Conservation (phyloP, 2,888 invertebrate genomes). For the Xylota sylvarum region DNA sequence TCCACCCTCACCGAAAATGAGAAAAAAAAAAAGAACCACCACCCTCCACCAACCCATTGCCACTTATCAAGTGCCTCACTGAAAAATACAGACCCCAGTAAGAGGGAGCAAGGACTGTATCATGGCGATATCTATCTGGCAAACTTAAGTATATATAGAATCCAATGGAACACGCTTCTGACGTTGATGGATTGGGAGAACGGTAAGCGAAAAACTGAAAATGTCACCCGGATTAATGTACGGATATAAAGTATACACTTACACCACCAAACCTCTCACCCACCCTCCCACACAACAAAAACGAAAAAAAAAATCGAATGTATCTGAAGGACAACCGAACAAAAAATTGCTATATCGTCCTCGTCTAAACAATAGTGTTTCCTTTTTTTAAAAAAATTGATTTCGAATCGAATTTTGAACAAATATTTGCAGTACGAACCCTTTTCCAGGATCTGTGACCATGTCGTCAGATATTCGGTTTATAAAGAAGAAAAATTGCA, state of each 20-base stretch:
- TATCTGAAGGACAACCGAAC: slow-evolving; percentile 66
- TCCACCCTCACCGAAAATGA: slow-evolving; percentile 61
- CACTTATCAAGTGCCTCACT: slow-evolving; percentile 75
- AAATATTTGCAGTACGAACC: slow-evolving; percentile 39
- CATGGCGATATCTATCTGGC: slow-evolving; percentile 73
- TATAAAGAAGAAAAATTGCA: slow-evolving; percentile 24
- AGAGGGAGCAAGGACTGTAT: slow-evolving; percentile 55
- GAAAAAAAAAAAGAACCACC: not conserved
- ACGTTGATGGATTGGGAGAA: slow-evolving; percentile 81
- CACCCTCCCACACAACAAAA: slow-evolving; percentile 30
- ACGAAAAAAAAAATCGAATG: slow-evolving; percentile 57
- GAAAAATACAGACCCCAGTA: slow-evolving; percentile 64
- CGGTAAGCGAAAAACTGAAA: slow-evolving; percentile 81
- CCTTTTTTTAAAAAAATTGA: slow-evolving; percentile 12
- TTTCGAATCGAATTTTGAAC: slow-evolving; percentile 35
- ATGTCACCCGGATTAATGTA: slow-evolving; percentile 81
- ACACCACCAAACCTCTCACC: slow-evolving; percentile 66
- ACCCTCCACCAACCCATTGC: slow-evolving; percentile 51
- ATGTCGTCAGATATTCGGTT: not conserved
- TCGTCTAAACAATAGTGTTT: slow-evolving; percentile 34
- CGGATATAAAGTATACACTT: slow-evolving; percentile 80
- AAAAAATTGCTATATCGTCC: slow-evolving; percentile 35
- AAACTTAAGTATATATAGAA: slow-evolving; percentile 74
- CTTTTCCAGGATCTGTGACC: not conserved
- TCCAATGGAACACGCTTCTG: slow-evolving; percentile 79